Base-by-base conservation (phyloP, 2,888 invertebrate species). In the Epirrita christyi region DNA sequence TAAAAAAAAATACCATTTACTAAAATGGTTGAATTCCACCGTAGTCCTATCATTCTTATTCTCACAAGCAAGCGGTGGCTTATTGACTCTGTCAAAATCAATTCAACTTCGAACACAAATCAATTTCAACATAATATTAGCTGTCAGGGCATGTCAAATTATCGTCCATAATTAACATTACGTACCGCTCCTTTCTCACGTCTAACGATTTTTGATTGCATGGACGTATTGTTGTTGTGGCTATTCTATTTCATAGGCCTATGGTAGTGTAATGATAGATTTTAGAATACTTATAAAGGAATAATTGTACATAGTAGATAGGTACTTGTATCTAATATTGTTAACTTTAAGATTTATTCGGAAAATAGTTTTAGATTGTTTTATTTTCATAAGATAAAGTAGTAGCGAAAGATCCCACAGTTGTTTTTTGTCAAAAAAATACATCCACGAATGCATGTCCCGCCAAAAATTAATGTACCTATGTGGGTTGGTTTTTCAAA, bases 31-130 rank as follows among this genome's bases (percentile, higher is more conserved):
- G 21, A 21, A 4, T 21, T 61, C 65, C 66, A 66, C 68, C 58
- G 55, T 55, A 38, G 56, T 48, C 44, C 67, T 70, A 64, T 66
- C 61, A 70, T 72, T 21, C n/a, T 69, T 56, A 60, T 74, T 72
- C 73, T 66, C 70, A 68, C 68, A 72, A 63, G 78, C 81, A 78
- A 81, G 83, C 84, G 80, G 88, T 88, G 88, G 88, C 88, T 90
- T 88, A 91, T 91, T 90, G 88, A 87, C 81, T 88, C 85, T 89
- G 90, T 89, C 90, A 90, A 86, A 90, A 89, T 88, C 83, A 85
- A 89, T 88, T 88, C 86, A 85, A 87, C 84, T 85, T 86, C 82
- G 86, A 91, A 88, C 88, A 89, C 88, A 91, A 91, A 91, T 91
- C 90, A 91, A 91, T 91, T 91, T 86, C 80, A 81, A 85, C 73